A percentile compares a stretch with the other conserved stretches of the same genome.
These are phyloP conservation scores for Conus betulinus DNA, from an alignment of 1,140 invertebrate species.

Conservation along the genomic window DNA sequence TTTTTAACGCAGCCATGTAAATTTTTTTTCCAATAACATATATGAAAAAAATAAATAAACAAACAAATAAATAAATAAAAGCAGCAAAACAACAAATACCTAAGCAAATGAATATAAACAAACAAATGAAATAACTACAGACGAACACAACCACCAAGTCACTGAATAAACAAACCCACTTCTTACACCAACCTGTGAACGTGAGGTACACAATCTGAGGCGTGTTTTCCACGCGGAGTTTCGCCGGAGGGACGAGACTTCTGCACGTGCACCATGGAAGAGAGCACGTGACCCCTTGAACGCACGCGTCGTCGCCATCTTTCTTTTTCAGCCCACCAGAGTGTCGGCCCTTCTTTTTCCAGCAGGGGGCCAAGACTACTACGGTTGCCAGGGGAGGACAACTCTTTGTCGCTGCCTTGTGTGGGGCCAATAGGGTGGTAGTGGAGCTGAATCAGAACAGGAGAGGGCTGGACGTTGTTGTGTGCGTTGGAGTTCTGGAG, in stretches of 20 bases:
- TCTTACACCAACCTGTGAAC: constrained; percentile 27
- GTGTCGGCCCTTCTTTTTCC: neutral
- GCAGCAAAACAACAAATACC: too few species aligned
- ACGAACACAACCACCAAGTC: too few species aligned
- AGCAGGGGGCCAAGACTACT: neutral
- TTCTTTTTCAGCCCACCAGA: neutral
- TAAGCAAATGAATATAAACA: too few species aligned
- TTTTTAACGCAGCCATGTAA: too few species aligned
- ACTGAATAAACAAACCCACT: too few species aligned
- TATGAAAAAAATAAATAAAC: too few species aligned
- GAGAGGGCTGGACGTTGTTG: neutral
- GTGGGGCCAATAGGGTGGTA: neutral
- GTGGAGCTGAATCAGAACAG: neutral
- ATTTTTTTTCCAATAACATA: too few species aligned
- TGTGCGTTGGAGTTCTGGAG: too few species aligned
- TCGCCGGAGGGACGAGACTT: constrained; percentile 8
- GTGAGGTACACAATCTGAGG: constrained; percentile 65
- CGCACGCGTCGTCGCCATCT: constrained; percentile 11
- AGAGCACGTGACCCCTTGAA: constrained; percentile 37
- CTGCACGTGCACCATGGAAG: constrained; percentile 40
- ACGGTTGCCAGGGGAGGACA: neutral
- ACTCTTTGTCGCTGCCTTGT: neutral
- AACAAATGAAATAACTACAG: too few species aligned
- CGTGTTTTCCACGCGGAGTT: constrained; percentile 32
- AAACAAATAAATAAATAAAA: too few species aligned